Conservation (phyloP, 2,797 vertebrate species). For the Nothura maculosa region DNA sequence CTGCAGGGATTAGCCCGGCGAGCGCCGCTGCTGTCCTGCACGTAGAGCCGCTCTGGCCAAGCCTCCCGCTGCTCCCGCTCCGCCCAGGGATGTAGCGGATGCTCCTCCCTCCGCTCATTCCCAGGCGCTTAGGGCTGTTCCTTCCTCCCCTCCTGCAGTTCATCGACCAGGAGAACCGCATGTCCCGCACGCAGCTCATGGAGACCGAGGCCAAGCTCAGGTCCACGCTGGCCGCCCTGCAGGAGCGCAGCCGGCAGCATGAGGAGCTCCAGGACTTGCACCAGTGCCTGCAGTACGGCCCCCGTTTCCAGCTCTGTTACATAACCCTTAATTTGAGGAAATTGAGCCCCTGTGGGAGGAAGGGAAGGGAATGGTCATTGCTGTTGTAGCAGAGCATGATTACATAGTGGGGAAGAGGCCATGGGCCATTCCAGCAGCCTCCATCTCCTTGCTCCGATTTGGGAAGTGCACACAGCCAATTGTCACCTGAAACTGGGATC, state of each 20-base stretch:
- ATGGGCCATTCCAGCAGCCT: neutral
- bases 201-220: constrained; percentile 87
- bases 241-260: constrained; percentile 86
- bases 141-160: constrained; percentile 80
- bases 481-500: neutral
- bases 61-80: no score
- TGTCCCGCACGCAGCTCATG: constrained; percentile 85
- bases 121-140: fast-evolving
- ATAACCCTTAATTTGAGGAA: neutral
- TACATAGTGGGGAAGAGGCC: neutral
- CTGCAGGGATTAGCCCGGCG: neutral
- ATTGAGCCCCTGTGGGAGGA: fast-evolving
- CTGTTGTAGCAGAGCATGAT: neutral
- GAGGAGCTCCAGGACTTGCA: constrained; percentile 87
- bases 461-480: no score
- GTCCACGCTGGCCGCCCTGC: constrained; percentile 81
- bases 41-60: neutral
- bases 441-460: neutral
- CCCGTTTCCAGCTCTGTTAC: fast-evolving
- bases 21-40: neutral
- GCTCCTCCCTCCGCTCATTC: no score
- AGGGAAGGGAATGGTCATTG: fast-evolving
- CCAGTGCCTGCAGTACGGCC: constrained; percentile 82
- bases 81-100: no score
- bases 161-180: constrained; percentile 89